phyloP scores from a whole-genome alignment of 1,140 invertebrate genomes.

The Alviniconcha marisindica region DNA sequence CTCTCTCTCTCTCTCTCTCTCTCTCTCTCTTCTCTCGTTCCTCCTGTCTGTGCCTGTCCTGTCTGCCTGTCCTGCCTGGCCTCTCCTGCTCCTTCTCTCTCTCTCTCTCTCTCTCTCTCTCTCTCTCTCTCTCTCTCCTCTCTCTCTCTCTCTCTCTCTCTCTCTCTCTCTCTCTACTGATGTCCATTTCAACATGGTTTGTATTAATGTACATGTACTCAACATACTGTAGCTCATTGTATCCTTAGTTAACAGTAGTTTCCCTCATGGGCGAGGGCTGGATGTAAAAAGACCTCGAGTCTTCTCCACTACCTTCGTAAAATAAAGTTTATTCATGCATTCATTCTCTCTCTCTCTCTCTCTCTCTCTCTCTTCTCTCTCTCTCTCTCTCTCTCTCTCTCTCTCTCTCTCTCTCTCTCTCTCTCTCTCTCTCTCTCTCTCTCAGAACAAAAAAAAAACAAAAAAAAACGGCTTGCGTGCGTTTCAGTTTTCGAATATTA shows the following conservation, averaged over 20 bases:
- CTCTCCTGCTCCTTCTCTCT: neutral
- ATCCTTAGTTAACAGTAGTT: too few relatives aligned
- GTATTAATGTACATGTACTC: too few relatives aligned
- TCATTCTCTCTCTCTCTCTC: neutral
- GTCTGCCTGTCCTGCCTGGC: too few relatives aligned
- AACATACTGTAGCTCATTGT: too few relatives aligned
- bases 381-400: neutral
- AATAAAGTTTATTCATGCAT: too few relatives aligned
- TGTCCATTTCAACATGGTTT: too few relatives aligned
- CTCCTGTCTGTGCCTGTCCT: neutral
- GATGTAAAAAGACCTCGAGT: too few relatives aligned
- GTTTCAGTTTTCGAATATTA: too few relatives aligned
- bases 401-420: neutral
- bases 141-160: neutral
- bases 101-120: neutral
- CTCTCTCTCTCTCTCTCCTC: neutral
- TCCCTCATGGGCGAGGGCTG: too few relatives aligned
- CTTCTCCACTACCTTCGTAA: too few relatives aligned
- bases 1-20: neutral
- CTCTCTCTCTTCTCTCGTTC: neutral
- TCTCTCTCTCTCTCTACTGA: neutral
- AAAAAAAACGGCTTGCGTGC: too few relatives aligned
- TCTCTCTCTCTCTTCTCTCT: neutral
- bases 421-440: neutral
- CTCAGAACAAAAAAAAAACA: too few relatives aligned